Evolutionary conservation across 2,888 invertebrate species (phyloP).

Genomic region (Julus scandinavius): DNA sequence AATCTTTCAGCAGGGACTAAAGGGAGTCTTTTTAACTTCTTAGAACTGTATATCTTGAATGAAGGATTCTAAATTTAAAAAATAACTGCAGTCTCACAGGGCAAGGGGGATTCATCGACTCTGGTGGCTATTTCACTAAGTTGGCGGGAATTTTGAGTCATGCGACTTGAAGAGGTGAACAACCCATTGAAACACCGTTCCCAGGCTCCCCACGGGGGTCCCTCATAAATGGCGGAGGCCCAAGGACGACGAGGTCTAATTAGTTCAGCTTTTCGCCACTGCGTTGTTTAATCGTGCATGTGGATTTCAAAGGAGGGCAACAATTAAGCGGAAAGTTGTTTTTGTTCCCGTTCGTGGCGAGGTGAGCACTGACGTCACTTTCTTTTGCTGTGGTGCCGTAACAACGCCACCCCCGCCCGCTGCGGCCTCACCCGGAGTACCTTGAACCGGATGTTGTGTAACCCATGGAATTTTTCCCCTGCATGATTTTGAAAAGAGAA

Average conservation of each 20-base stretch:
- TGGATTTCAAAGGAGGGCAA: neutral
- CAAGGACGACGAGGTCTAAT: neutral
- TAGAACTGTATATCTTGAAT: too few relatives aligned
- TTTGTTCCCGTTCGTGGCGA: neutral
- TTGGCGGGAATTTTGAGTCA: neutral
- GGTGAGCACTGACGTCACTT: slow-evolving; percentile 21
- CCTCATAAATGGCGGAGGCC: neutral
- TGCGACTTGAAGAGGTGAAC: neutral
- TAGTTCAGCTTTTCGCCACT: slow-evolving; percentile 12
- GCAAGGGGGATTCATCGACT: too few relatives aligned
- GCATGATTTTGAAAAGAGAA: neutral
- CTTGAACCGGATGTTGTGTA: slow-evolving; percentile 33
- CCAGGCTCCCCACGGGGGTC: neutral
- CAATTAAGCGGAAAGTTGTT: slow-evolving; percentile 18
- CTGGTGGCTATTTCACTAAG: too few relatives aligned
- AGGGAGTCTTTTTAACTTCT: too few relatives aligned
- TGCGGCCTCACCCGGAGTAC: neutral
- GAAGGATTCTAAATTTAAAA: too few relatives aligned
- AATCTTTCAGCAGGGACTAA: too few relatives aligned
- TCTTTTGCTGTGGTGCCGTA: neutral
- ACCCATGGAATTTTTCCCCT: neutral
- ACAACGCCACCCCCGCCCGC: neutral
- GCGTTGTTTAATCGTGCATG: neutral
- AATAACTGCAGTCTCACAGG: too few relatives aligned
- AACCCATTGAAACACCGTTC: neutral